Conservation (phyloP, 2,113 vertebrate genomes). For the Regulus satrapa region DNA sequence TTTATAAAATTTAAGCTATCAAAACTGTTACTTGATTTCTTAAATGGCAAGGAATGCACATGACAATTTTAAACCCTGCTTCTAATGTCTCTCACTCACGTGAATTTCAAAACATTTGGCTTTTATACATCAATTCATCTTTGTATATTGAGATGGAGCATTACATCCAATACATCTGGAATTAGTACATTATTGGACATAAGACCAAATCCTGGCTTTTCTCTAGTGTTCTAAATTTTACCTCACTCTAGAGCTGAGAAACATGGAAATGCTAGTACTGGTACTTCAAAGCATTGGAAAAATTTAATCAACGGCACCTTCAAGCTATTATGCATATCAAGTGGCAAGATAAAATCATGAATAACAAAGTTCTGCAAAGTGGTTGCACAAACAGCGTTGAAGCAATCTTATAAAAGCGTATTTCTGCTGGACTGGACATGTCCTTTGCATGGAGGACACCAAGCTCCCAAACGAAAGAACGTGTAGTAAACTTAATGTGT, state of each 20-base stretch:
- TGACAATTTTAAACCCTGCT: background rate
- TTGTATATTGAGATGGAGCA: background rate
- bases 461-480: slow-evolving; percentile 46
- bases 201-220: background rate
- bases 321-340: slow-evolving; percentile 68
- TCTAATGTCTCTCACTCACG: background rate
- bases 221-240: background rate
- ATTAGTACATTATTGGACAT: background rate
- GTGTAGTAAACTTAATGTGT: slow-evolving; percentile 18
- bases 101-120: background rate
- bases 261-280: slow-evolving; percentile 41
- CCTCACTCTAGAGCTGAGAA: slow-evolving; percentile 26
- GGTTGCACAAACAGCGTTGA: slow-evolving; percentile 66
- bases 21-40: background rate
- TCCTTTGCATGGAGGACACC: slow-evolving; percentile 54
- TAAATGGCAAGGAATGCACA: background rate
- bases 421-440: slow-evolving; percentile 65
- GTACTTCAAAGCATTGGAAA: slow-evolving; percentile 67
- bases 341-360: slow-evolving; percentile 67
- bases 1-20: background rate
- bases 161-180: background rate
- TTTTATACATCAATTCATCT: background rate
- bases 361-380: slow-evolving; percentile 64
- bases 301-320: slow-evolving; percentile 64
- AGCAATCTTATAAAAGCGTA: slow-evolving; percentile 57